phyloP scores from a whole-genome alignment of 2,797 vertebrate genomes.

The Meriones psammophilus region DNA sequence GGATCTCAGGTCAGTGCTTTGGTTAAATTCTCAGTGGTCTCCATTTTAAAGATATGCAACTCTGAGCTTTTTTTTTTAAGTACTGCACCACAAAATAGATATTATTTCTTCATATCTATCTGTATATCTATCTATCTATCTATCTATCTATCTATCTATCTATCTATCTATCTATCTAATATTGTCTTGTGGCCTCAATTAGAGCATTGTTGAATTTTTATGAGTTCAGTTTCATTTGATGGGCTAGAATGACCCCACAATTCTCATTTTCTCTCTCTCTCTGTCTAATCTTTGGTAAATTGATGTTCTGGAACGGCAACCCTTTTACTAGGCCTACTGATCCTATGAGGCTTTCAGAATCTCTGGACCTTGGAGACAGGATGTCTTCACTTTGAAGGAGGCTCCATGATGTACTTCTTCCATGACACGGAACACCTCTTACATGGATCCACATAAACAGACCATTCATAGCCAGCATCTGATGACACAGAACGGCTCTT shows the following conservation, averaged over 20 bases:
- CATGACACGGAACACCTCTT: background rate
- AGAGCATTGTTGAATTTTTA: background rate
- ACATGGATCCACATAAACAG: background rate
- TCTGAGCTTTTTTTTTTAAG: background rate
- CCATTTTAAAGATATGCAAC: background rate
- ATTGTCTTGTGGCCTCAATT: background rate
- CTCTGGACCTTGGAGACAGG: background rate
- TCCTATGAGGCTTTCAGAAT: background rate
- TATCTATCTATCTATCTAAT: background rate
- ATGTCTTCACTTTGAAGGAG: background rate
- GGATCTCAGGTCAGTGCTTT: background rate
- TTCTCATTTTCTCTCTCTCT: background rate
- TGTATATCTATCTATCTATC: no score
- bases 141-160: no score
- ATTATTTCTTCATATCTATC: background rate
- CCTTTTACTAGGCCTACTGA: rapidly evolving
- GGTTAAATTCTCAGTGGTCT: conserved; percentile 37
- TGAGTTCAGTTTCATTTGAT: conserved; percentile 17
- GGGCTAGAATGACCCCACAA: background rate
- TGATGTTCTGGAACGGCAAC: background rate
- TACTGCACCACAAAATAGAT: background rate
- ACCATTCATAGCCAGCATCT: background rate
- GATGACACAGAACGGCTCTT: background rate
- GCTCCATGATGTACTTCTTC: background rate
- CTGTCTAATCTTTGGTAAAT: background rate